Evolutionary conservation across 2,113 vertebrate genomes (phyloP), one percentile per base, ranked within the genome.

Genomic region (Bombycilla garrulus): DNA sequence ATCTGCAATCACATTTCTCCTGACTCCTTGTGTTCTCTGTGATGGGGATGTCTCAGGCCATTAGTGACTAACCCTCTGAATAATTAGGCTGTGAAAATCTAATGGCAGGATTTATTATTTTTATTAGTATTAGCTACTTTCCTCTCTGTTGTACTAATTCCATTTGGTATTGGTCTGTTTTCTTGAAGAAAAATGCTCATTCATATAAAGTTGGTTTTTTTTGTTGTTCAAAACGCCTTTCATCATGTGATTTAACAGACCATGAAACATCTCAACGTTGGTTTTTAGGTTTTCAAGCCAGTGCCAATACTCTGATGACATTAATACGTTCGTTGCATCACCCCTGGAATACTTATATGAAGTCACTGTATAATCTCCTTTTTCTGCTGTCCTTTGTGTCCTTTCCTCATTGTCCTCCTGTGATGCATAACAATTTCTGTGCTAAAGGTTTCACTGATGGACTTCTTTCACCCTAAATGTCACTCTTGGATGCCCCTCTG

Each of bases 241-340:
- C 90, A 93, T 93, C 81, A 42, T 94, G 72, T 93, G 91, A 94
- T 92, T 95, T 95, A 96, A 94, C 91, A 96, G 92, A 95, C 73
- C 87, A 90, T 96, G 86, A 97, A 96, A 95, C 18, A 6, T 89
- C 70, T 82, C 80, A 88, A 82, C 0, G 0, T 26, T 84, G 79
- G 4, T 40, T 93, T 92, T 93, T 20, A 88, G 80, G 84, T 92
- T 92, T 94, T 85, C 73, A 80, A 11, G 36, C 45, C 56, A 61
- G 69, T 81, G 83, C 87, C 87, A 90, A 69, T 44, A 61, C 45
- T 84, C 42, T 12, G 2, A 58, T 35, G 86, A 82, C 83, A 66
- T 86, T 64, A 73, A 90, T 80, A 29, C 12, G 3, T 81, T 70
- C 69, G 60, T 70, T 90, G 61, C 36, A 88, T 58, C 70, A 62